These are phyloP conservation scores for Dinomys branickii DNA, from an alignment of 2,113 vertebrate species.

Conservation along the genomic window DNA sequence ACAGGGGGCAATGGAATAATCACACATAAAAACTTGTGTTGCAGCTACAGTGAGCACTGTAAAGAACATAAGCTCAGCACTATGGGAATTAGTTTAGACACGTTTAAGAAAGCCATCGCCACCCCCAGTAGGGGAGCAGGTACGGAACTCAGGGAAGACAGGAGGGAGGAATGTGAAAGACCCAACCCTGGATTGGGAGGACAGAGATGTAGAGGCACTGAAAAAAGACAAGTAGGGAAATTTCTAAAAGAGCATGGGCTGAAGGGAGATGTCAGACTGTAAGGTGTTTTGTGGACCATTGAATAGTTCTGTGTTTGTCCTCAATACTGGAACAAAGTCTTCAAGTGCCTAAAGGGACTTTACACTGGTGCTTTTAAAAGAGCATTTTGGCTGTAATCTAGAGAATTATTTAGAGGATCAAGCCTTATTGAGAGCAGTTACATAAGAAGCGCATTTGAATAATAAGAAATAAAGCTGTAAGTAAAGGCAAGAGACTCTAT, in stretches of 20 bases:
- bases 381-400: neutral
- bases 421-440: neutral
- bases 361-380: neutral
- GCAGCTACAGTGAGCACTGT: neutral
- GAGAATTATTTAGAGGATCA: slow-evolving; percentile 31
- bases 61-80: neutral
- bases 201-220: neutral
- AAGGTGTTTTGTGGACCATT: neutral
- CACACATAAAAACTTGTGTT: neutral
- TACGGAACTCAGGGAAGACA: neutral
- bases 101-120: neutral
- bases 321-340: neutral
- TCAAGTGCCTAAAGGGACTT: neutral
- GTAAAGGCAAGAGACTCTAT: slow-evolving; percentile 43
- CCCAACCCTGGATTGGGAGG: neutral
- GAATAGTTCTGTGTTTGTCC: neutral
- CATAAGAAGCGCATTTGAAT: slow-evolving; percentile 17
- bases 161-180: neutral
- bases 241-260: neutral
- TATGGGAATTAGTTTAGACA: neutral
- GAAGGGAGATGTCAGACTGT: neutral
- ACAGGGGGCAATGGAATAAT: neutral
- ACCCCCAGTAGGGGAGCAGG: neutral
- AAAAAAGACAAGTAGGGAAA: neutral
- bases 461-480: slow-evolving; percentile 7